A percentile compares a stretch with the other conserved stretches of the same genome.
phyloP scores from a whole-genome alignment of 2,888 invertebrate species.

The Luperina nickerlii region DNA sequence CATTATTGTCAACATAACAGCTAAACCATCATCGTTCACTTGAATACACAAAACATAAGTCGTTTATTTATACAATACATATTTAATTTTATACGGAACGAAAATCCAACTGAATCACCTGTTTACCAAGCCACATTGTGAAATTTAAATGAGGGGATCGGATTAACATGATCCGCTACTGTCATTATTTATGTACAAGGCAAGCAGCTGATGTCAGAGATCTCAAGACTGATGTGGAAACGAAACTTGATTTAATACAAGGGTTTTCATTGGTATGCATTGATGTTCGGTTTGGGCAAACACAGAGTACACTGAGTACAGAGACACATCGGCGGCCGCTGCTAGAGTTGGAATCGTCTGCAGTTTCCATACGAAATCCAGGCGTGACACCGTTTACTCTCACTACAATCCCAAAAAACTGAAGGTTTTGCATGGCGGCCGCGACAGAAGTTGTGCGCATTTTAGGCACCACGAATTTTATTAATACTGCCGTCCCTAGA shows the following conservation, averaged over 20 bases:
- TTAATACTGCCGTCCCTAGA: background rate
- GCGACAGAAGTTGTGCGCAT: background rate
- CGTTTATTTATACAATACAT: slow-evolving; percentile 46
- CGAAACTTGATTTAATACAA: background rate
- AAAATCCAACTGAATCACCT: slow-evolving; percentile 48
- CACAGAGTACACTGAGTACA: too few species aligned
- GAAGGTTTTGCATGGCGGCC: background rate
- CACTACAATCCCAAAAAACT: background rate
- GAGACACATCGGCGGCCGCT: background rate
- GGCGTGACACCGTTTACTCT: background rate
- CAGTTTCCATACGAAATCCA: background rate
- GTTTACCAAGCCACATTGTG: slow-evolving; percentile 51
- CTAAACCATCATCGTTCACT: background rate
- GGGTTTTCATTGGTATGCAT: background rate
- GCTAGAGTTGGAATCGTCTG: background rate
- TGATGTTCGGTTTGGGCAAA: background rate
- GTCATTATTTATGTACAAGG: slow-evolving; percentile 48
- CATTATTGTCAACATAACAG: background rate
- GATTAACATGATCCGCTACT: slow-evolving; percentile 45
- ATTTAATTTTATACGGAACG: slow-evolving; percentile 30
- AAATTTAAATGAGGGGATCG: slow-evolving; percentile 51
- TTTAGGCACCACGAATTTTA: background rate
- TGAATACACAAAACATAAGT: slow-evolving; percentile 15
- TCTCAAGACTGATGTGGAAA: slow-evolving; percentile 12
- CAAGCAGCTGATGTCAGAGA: slow-evolving; percentile 26